Conservation (phyloP, 2,113 vertebrate genomes). For the Cichladusa arquata region DNA sequence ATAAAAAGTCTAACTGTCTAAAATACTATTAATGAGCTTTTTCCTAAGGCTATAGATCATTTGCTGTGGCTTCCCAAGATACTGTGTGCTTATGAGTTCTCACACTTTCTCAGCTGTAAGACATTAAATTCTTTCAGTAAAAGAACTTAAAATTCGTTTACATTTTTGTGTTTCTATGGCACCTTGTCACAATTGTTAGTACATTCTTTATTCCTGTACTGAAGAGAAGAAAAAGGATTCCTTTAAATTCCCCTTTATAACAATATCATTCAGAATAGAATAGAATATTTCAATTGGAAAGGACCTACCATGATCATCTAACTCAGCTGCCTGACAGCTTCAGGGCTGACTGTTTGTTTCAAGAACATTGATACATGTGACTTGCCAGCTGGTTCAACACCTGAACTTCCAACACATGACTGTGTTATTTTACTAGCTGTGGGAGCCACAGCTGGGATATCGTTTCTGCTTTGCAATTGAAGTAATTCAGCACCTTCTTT, state of each 20-base stretch:
- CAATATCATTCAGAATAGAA: not conserved
- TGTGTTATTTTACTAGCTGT: not conserved
- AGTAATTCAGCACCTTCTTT: not conserved
- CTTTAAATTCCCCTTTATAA: not conserved
- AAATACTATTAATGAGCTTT: not conserved
- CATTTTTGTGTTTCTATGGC: not conserved
- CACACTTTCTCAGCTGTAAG: not conserved
- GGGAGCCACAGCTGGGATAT: not conserved
- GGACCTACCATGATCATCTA: not conserved
- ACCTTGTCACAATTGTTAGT: not conserved
- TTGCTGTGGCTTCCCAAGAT: not conserved
- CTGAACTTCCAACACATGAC: not conserved
- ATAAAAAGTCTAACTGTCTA: not conserved
- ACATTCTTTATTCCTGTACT: not conserved
- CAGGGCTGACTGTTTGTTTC: not conserved
- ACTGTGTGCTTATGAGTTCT: not conserved
- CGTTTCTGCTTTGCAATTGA: not conserved
- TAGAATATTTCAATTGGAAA: not conserved
- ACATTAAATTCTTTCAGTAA: not conserved
- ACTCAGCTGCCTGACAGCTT: not conserved
- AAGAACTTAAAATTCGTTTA: not conserved
- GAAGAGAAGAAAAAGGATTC: not conserved
- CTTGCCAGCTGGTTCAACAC: not conserved
- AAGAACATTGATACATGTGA: not conserved
- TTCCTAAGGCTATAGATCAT: not conserved